A percentile compares a stretch with the other conserved stretches of the same genome.
phyloP scores from a whole-genome alignment of 1,140 invertebrate species.

The Calliphora vicina region DNA sequence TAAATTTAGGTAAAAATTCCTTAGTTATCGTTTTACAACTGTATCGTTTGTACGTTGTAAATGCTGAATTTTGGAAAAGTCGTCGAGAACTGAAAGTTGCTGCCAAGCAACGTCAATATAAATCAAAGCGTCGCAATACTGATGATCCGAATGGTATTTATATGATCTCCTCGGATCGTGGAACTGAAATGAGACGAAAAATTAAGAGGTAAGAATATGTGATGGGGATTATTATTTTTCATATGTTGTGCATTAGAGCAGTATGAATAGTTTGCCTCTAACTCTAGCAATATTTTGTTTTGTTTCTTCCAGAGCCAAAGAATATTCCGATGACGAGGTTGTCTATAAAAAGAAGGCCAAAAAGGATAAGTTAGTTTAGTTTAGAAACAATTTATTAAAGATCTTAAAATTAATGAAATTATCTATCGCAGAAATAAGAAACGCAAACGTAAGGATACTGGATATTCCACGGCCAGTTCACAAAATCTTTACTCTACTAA shows the following conservation, averaged over 20 bases:
- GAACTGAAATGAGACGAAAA: constrained; percentile 56
- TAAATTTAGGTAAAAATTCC: constrained; percentile 82
- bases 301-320: constrained; percentile 46
- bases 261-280: too few relatives aligned
- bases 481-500: constrained; percentile 63
- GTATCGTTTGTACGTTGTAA: constrained; percentile 84
- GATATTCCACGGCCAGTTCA: constrained; percentile 72
- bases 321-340: constrained; percentile 53
- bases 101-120: constrained; percentile 63
- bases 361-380: constrained; percentile 50
- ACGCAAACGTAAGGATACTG: constrained; percentile 69
- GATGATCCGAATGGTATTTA: constrained; percentile 65
- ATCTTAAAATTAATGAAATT: neutral
- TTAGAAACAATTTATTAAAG: too few relatives aligned
- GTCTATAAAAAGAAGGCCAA: constrained; percentile 55
- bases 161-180: constrained; percentile 67
- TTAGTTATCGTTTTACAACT: constrained; percentile 85
- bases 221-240: too few relatives aligned
- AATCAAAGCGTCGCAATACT: constrained; percentile 59
- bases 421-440: constrained; percentile 45
- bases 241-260: neutral
- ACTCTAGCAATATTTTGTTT: too few relatives aligned
- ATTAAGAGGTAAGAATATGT: constrained; percentile 58
- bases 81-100: constrained; percentile 60
- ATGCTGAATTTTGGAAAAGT: constrained; percentile 70